Evolutionary conservation across 2,797 vertebrate species (phyloP).

Genomic region (Austrolebias charrua): DNA sequence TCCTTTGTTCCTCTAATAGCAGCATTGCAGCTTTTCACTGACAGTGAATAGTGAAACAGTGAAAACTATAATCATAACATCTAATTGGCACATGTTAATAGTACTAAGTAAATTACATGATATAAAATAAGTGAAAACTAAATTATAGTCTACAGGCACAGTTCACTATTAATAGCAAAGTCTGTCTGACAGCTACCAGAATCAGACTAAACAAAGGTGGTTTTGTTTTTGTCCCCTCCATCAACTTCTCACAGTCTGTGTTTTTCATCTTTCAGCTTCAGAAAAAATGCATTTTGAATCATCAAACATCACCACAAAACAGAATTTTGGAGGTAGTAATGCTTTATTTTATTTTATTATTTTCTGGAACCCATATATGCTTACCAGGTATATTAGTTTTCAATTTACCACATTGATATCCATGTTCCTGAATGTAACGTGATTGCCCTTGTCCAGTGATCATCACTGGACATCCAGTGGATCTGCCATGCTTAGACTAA

Average conservation of each 20-base stretch:
- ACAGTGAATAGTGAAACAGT: slow-evolving; percentile 79
- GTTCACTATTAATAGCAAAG: slow-evolving; percentile 81
- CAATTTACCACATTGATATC: too few relatives aligned
- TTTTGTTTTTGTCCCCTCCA: slow-evolving; percentile 63
- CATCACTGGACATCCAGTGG: too few relatives aligned
- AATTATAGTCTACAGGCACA: slow-evolving; percentile 78
- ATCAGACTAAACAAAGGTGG: slow-evolving; percentile 67
- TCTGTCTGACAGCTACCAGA: slow-evolving; percentile 79
- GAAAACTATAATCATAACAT: slow-evolving; percentile 85
- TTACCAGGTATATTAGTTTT: too few relatives aligned
- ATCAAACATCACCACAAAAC: slow-evolving; percentile 19
- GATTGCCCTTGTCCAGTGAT: too few relatives aligned
- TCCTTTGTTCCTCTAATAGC: slow-evolving; percentile 64
- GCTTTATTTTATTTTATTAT: too few relatives aligned
- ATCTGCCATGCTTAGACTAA: too few relatives aligned
- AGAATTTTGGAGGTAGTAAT: slow-evolving; percentile 8
- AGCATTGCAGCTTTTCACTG: slow-evolving; percentile 77
- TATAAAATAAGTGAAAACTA: slow-evolving; percentile 84
- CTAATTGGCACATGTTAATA: slow-evolving; percentile 83
- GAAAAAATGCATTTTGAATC: background rate
- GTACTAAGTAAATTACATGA: slow-evolving; percentile 83
- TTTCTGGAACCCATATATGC: too few relatives aligned
- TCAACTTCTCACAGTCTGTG: slow-evolving; percentile 41
- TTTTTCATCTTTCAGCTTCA: slow-evolving; percentile 34
- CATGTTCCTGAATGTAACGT: too few relatives aligned